phyloP scores from a whole-genome alignment of 2,797 vertebrate species.

The Onychomys leucogaster region DNA sequence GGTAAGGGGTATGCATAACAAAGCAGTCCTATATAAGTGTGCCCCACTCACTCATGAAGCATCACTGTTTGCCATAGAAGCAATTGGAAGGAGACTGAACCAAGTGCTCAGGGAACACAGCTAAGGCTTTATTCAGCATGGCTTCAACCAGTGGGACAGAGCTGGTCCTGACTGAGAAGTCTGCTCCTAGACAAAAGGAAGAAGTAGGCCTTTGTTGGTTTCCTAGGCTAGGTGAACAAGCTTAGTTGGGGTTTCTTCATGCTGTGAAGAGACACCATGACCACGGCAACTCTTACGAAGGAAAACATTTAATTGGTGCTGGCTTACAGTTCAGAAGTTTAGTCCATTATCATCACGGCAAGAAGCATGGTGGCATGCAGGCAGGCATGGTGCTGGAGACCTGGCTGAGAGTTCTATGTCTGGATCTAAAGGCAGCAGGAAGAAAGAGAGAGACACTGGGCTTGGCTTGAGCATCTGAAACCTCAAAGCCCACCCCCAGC shows the following conservation, averaged over 20 bases:
- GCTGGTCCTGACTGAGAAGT: not conserved
- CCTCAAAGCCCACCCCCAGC: not conserved
- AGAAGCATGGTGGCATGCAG: not conserved
- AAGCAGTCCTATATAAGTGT: not conserved
- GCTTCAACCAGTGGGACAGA: not conserved
- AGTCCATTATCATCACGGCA: not conserved
- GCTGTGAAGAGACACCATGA: not conserved
- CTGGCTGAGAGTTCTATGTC: not conserved
- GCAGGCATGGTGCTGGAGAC: not conserved
- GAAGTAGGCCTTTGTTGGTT: not conserved
- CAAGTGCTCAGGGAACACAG: not conserved
- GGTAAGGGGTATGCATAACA: not conserved
- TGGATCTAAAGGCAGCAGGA: not conserved
- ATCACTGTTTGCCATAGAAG: not conserved
- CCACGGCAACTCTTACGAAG: not conserved
- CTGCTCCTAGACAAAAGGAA: not conserved
- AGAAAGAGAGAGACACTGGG: not conserved
- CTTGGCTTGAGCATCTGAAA: not conserved
- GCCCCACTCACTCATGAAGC: not conserved
- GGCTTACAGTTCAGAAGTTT: not conserved
- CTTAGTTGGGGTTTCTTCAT: not conserved
- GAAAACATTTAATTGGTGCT: not conserved
- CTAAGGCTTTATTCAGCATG: not conserved
- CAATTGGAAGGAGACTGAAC: not conserved
- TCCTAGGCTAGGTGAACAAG: not conserved